phyloP scores from a whole-genome alignment of 2,113 vertebrate species.

The Vidua chalybeata region DNA sequence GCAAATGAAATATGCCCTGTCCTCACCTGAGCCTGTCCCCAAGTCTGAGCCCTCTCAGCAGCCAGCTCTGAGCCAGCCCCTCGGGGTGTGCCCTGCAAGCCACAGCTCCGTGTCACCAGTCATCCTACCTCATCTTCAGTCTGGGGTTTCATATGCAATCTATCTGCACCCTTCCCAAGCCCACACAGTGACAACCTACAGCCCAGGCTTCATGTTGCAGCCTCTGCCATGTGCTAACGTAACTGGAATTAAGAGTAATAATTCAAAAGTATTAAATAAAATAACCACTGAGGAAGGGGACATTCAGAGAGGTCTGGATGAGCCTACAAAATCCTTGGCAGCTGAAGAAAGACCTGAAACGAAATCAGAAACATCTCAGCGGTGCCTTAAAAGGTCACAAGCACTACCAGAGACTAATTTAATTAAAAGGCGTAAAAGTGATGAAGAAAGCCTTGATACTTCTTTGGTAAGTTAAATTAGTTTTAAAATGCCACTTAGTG shows the following conservation, averaged over 20 bases:
- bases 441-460: conserved; percentile 33
- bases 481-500: background rate
- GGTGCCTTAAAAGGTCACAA: conserved; percentile 74
- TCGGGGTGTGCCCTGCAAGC: conserved; percentile 65
- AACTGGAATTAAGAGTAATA: conserved; percentile 39
- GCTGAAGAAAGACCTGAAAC: background rate
- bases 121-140: conserved; percentile 79
- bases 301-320: background rate
- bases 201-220: conserved; percentile 79
- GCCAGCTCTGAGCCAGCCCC: conserved; percentile 56
- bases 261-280: background rate
- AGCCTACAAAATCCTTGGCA: background rate
- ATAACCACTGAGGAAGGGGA: conserved; percentile 5
- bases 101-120: conserved; percentile 73
- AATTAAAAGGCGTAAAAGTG: conserved; percentile 75
- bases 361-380: conserved; percentile 56
- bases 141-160: conserved; percentile 79
- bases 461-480: conserved; percentile 62
- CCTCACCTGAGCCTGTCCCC: background rate
- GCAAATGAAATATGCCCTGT: conserved; percentile 1
- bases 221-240: conserved; percentile 79
- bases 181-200: conserved; percentile 71
- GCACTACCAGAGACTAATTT: conserved; percentile 63
- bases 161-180: conserved; percentile 83
- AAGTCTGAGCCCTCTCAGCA: conserved; percentile 31